Base-by-base conservation (phyloP, 2,888 invertebrate species). In the Pecten maximus region DNA sequence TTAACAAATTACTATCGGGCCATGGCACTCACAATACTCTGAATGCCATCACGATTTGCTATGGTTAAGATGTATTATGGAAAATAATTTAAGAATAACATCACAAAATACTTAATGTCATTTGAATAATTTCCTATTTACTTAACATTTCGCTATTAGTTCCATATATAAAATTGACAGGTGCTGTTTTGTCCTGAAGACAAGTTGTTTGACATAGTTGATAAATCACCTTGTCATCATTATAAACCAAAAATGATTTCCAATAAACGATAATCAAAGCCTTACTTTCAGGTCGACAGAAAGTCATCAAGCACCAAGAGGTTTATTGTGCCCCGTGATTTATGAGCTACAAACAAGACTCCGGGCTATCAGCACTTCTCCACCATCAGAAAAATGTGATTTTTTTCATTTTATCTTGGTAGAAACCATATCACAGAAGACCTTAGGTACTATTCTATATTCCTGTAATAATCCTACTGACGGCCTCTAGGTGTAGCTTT, bases 201-300 rank as follows among this genome's bases (percentile, higher is more conserved):
- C 50, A 54, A 54, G 50, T 19, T 54, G 50, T 54, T 23, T 54
- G 16, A 54, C 50, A 54, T 54, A 23, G 50, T 19, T 10, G 23
- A 54, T 54, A n/a, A 48, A 48, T 48, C 48, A 48, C 48, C 48
- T 60, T 60, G 60, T 60, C 60, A 23, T 60, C 74, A 74, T 74
- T 74, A 28, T 28, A 35, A 12, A 6, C 35, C 74, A 74, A 8
- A 35, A 74, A 74, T 16, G 10, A 35, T 35, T 74, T 35, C 74
- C 74, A 35, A 74, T 28, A 35, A 74, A 74, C 28, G 12, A 74
- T 74, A 35, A 74, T 74, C 35, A 74, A 74, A 28, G 74, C 74
- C 35, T 35, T 35, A 10, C 74, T 74, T 74, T 74, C n/a, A 4
- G 35, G 4, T 74, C 74, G 4, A 8, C 28, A 74, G 35, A 12